Conservation (phyloP, 1,140 invertebrate genomes). For the Drepana arcuata region DNA sequence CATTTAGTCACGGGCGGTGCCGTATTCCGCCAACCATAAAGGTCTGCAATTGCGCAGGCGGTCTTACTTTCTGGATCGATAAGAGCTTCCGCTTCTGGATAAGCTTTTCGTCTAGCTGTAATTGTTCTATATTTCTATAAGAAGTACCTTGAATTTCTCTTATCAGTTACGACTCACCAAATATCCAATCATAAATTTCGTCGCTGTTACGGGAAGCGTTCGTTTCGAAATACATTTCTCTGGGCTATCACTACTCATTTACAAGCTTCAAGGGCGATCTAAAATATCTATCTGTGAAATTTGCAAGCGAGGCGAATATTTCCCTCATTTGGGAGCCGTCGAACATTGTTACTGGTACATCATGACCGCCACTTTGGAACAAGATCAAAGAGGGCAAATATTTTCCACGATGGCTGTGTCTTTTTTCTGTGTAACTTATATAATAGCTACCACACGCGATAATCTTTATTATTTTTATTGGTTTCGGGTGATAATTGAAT, state of each 20-base stretch:
- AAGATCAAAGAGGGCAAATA: slow-evolving; percentile 13
- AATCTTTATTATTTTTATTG: not conserved
- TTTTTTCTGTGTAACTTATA: not conserved
- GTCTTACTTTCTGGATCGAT: too few relatives aligned
- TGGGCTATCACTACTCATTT: slow-evolving; percentile 12
- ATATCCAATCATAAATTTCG: not conserved
- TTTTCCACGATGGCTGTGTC: slow-evolving; percentile 9
- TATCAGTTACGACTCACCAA: too few relatives aligned
- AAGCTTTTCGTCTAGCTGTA: too few relatives aligned
- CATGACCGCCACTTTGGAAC: slow-evolving; percentile 18
- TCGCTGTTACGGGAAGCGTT: not conserved
- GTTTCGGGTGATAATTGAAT: too few relatives aligned
- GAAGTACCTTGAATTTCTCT: too few relatives aligned
- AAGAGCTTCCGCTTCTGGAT: too few relatives aligned
- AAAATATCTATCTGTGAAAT: slow-evolving; percentile 4
- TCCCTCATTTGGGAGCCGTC: slow-evolving; percentile 15
- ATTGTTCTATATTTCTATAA: too few relatives aligned
- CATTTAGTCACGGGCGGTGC: too few relatives aligned
- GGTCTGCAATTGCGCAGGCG: too few relatives aligned
- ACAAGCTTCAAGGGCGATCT: slow-evolving; percentile 1
- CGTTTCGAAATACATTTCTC: slow-evolving; percentile 2
- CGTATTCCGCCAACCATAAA: too few relatives aligned
- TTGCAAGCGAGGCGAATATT: slow-evolving; percentile 20
- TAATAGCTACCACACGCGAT: not conserved
- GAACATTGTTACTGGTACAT: slow-evolving; percentile 17